Evolutionary conservation across 2,113 vertebrate species (phyloP).

Genomic region (Nannobrachium achirus): DNA sequence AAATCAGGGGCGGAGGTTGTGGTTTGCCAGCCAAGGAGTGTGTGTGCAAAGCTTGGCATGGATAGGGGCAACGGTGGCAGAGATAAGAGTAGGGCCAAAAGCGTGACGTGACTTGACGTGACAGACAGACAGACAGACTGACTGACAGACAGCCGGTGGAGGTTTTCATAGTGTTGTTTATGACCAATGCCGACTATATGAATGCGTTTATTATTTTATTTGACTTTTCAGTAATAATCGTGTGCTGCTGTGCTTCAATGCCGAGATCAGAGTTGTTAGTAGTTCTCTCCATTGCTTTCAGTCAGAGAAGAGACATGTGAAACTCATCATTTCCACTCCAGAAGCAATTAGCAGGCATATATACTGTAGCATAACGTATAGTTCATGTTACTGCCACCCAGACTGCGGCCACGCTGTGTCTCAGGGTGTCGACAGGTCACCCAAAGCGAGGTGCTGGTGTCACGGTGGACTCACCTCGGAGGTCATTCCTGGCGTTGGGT

Average conservation of each 20-base stretch:
- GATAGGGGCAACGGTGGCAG: too few species aligned
- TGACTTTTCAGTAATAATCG: not conserved
- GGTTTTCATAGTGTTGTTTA: too few species aligned
- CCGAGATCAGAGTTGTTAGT: constrained; percentile 4
- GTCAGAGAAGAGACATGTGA: constrained; percentile 7
- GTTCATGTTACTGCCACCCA: not conserved
- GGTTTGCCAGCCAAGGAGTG: too few species aligned
- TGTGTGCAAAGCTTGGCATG: too few species aligned
- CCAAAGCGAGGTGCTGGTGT: not conserved
- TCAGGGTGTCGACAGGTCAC: not conserved
- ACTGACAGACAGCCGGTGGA: too few species aligned
- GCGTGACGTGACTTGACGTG: too few species aligned
- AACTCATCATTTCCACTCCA: not conserved
- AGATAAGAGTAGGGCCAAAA: too few species aligned
- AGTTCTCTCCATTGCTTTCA: constrained; percentile 4
- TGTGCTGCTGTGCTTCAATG: not conserved
- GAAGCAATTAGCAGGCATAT: too few species aligned
- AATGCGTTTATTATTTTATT: too few species aligned
- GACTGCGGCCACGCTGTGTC: not conserved
- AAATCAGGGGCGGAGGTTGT: too few species aligned
- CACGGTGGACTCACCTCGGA: constrained; percentile 84
- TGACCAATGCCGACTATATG: not conserved
- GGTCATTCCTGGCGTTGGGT: constrained; percentile 86
- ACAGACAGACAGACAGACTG: too few species aligned
- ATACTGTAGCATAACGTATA: not conserved